Conservation (phyloP, 2,797 vertebrate genomes). For the Urosaurus nigricauda region DNA sequence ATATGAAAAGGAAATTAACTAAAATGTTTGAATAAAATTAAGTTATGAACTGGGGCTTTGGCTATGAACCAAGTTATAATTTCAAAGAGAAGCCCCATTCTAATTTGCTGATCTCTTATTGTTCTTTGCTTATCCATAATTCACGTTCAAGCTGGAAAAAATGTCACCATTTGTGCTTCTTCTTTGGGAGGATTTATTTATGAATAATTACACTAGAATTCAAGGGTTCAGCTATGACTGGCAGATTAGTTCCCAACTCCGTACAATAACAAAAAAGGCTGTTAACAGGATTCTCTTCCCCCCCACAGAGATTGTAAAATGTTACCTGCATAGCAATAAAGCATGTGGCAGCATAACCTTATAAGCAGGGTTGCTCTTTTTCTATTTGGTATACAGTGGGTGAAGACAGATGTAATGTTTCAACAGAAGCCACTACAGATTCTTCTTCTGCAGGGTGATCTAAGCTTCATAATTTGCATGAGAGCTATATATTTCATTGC, state of each 20-base stretch:
- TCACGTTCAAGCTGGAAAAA: conserved; percentile 69
- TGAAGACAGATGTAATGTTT: conserved; percentile 36
- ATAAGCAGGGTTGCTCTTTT: conserved; percentile 69
- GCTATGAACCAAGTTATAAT: conserved; percentile 79
- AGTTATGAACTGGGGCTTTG: conserved; percentile 76
- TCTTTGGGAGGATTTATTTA: conserved; percentile 66
- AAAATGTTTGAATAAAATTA: conserved; percentile 86
- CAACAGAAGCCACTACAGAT: neutral
- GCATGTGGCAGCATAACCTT: conserved; percentile 60
- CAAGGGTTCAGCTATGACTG: conserved; percentile 67
- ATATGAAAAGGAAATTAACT: conserved; percentile 84
- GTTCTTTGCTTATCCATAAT: conserved; percentile 69
- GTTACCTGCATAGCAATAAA: conserved; percentile 60
- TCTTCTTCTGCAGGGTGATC: neutral
- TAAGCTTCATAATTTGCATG: neutral
- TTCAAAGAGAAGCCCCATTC: conserved; percentile 59
- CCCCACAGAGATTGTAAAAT: conserved; percentile 52
- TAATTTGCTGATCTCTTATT: conserved; percentile 72
- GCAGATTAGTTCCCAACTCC: conserved; percentile 70
- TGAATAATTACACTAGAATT: conserved; percentile 71
- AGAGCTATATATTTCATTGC: neutral
- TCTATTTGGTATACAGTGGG: neutral
- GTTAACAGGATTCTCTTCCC: conserved; percentile 63
- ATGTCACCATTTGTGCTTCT: conserved; percentile 67
- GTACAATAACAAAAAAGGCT: conserved; percentile 60